Percentiles rank a stretch among this genome's conserved stretches.
Conservation (phyloP, 2,888 invertebrate genomes). For the Ellobium chinense region DNA sequence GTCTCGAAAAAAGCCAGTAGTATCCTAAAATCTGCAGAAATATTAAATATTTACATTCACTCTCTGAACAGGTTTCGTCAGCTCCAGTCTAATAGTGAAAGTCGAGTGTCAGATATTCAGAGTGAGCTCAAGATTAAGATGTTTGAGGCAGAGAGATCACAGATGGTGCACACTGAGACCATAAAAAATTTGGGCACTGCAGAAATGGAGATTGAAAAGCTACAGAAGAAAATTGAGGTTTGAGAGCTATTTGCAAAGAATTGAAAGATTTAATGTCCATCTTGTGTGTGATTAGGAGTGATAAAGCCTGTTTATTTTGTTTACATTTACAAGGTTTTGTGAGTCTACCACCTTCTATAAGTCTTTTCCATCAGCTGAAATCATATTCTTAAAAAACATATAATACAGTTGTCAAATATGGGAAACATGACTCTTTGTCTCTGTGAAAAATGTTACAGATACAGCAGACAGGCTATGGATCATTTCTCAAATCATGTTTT, state of each 20-base stretch:
- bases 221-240: conserved; percentile 78
- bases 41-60: too few species aligned
- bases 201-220: conserved; percentile 77
- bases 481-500: too few species aligned
- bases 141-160: conserved; percentile 77
- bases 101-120: conserved; percentile 71
- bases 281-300: neutral
- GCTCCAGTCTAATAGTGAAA: conserved; percentile 71
- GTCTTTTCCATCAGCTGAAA: too few species aligned
- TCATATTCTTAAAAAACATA: too few species aligned
- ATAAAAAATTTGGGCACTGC: conserved; percentile 72
- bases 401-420: too few species aligned
- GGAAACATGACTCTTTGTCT: too few species aligned
- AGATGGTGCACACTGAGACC: conserved; percentile 77
- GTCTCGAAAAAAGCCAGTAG: too few species aligned
- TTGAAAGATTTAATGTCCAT: neutral
- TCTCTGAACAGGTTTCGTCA: conserved; percentile 67
- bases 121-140: conserved; percentile 77
- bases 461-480: too few species aligned
- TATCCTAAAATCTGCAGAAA: too few species aligned
- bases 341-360: too few species aligned
- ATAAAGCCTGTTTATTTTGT: neutral
- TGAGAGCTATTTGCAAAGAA: neutral
- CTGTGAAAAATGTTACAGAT: too few species aligned
- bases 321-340: too few species aligned